Evolutionary conservation across 1,140 invertebrate genomes (phyloP).

Genomic region (Cheumatopsyche charites): DNA sequence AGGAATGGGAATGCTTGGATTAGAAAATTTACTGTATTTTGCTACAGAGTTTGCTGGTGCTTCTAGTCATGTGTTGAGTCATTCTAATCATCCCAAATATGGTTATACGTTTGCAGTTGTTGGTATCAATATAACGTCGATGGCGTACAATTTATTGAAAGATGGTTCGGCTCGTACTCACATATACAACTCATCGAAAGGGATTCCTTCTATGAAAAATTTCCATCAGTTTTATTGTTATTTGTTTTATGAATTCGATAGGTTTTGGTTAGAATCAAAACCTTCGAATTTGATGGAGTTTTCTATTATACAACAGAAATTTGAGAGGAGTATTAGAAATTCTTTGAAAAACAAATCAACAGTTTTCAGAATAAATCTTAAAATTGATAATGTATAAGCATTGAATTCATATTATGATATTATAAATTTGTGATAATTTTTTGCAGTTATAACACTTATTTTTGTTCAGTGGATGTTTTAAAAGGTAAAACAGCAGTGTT

Average conservation of each 20-base stretch:
- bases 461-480: too few relatives aligned
- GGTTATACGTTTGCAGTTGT: constrained; percentile 90
- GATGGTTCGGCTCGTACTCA: constrained; percentile 87
- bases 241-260: constrained; percentile 92
- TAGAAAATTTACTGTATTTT: constrained; percentile 93
- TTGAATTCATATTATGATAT: too few relatives aligned
- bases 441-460: too few relatives aligned
- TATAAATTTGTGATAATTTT: too few relatives aligned
- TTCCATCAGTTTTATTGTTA: constrained; percentile 96
- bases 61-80: constrained; percentile 82
- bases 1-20: constrained; percentile 94
- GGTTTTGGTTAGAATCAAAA: constrained; percentile 89
- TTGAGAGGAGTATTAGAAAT: constrained; percentile 74
- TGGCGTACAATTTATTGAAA: constrained; percentile 82
- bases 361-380: constrained; percentile 75
- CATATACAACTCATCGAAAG: constrained; percentile 85
- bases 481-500: too few relatives aligned
- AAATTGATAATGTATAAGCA: constrained; percentile 68
- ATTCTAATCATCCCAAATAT: constrained; percentile 87
- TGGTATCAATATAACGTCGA: constrained; percentile 93
- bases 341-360: constrained; percentile 68
- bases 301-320: constrained; percentile 81
- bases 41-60: constrained; percentile 78
- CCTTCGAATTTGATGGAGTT: constrained; percentile 96
- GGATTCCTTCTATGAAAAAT: constrained; percentile 72